A percentile compares a stretch with the other conserved stretches of the same genome.
These are phyloP conservation scores for Argopecten irradians DNA, from an alignment of 1,140 invertebrate species.

Conservation along the genomic window DNA sequence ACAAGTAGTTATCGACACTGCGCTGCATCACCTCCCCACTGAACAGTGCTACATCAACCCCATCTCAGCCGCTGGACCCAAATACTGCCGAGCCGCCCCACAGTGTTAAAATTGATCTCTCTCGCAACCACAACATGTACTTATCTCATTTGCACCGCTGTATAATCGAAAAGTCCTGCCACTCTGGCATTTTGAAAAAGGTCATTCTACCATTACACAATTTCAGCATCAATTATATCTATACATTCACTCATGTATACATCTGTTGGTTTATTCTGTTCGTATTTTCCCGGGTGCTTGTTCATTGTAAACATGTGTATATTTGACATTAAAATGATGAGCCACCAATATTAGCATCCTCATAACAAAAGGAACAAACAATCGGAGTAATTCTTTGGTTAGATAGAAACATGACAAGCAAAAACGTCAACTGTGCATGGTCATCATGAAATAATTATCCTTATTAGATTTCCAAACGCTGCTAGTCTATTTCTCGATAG, in stretches of 20 bases:
- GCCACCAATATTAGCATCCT: no score
- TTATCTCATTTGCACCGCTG: slow-evolving; percentile 15
- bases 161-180: slow-evolving; percentile 21
- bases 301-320: no score
- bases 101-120: slow-evolving; percentile 22
- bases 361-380: no score
- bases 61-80: not conserved
- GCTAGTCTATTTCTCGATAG: no score
- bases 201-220: not conserved
- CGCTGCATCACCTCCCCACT: not conserved
- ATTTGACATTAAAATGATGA: no score
- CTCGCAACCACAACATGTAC: slow-evolving; percentile 20
- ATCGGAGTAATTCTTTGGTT: no score
- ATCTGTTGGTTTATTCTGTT: not conserved
- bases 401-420: no score
- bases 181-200: slow-evolving; percentile 8
- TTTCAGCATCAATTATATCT: not conserved
- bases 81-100: not conserved
- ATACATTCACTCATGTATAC: not conserved
- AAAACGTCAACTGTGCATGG: no score
- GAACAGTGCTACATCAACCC: not conserved
- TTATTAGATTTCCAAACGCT: no score
- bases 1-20: slow-evolving; percentile 5
- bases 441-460: no score
- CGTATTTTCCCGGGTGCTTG: not conserved